A percentile compares a stretch with the other conserved stretches of the same genome.
phyloP scores from a whole-genome alignment of 2,888 invertebrate genomes.

The Cactoblastis cactorum region DNA sequence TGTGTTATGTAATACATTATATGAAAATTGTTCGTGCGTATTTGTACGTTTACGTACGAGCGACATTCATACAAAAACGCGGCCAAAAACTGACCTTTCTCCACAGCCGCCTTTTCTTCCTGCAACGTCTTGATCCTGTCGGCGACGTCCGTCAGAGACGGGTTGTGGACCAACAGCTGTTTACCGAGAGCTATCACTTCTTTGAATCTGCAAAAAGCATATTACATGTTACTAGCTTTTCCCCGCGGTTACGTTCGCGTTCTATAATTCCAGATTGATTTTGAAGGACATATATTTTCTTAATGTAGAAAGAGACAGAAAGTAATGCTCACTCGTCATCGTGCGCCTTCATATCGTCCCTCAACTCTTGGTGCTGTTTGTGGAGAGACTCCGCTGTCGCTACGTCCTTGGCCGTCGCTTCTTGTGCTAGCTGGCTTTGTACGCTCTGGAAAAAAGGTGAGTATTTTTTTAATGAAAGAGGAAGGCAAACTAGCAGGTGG shows the following conservation, averaged over 20 bases:
- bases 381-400: conserved; percentile 93
- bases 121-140: conserved; percentile 86
- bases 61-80: no score
- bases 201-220: conserved; percentile 77
- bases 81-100: conserved; percentile 68
- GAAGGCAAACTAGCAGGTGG: no score
- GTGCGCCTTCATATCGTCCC: conserved; percentile 93
- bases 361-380: conserved; percentile 94
- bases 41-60: no score
- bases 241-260: no score
- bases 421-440: conserved; percentile 88
- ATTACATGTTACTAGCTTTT: not conserved
- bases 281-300: no score
- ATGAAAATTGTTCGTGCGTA: no score
- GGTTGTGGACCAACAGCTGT: conserved; percentile 86
- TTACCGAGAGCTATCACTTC: conserved; percentile 90
- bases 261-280: no score
- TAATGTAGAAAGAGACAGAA: no score
- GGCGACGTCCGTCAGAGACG: conserved; percentile 86
- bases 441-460: conserved; percentile 76
- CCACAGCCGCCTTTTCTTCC: conserved; percentile 87
- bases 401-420: conserved; percentile 91
- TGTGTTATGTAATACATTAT: not conserved
- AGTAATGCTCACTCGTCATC: conserved; percentile 86
- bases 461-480: no score